Evolutionary conservation across 2,888 invertebrate genomes (phyloP), one percentile per base, ranked within the genome.

Genomic region (Trissolcus japonicus): DNA sequence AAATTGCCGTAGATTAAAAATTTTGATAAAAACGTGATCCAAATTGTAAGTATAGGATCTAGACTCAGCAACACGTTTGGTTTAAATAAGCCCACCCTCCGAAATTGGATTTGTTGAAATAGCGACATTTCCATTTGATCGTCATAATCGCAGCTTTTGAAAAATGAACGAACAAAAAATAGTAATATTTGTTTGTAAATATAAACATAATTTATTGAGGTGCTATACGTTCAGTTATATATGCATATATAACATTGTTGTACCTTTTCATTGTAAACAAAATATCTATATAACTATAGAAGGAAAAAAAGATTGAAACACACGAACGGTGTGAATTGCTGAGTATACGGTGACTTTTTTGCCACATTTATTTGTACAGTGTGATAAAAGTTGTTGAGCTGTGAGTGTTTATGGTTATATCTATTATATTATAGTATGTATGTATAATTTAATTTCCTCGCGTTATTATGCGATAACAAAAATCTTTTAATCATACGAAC

Each of bases 311-410:
- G 35, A 41, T 40, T 29, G 17, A 53, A 25, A 57, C 51, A 57
- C 40, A 50, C 54, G 56, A 73, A 73, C 25, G 13, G 41, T 62
- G 25, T 74, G 40, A 51, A 66, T 56, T 56, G 55, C 55, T 35
- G 35, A 35, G 35, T 11, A 35, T 35, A 35, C 29, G n/a, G 54
- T 67, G 51, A 74, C 50, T 35, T 65, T 60, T 69, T 67, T 74
- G 61, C 53, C 17, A 68, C 68, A 35, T 60, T 67, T 21, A 62
- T 62, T 63, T 75, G 67, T 62, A 68, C 50, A 63, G 59, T 54
- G 60, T 57, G 63, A 68, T 54, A 51, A 75, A 63, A 63, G 9
- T 56, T 75, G 74, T 75, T 75, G 68, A 68, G 54, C 59, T 75
- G 54, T 74, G 56, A 67, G 55, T 56, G 68, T 67, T 67, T 35